A percentile compares a stretch with the other conserved stretches of the same genome.
These are phyloP conservation scores for Parnassius orleans DNA, from an alignment of 2,888 invertebrate genomes.

Conservation along the genomic window DNA sequence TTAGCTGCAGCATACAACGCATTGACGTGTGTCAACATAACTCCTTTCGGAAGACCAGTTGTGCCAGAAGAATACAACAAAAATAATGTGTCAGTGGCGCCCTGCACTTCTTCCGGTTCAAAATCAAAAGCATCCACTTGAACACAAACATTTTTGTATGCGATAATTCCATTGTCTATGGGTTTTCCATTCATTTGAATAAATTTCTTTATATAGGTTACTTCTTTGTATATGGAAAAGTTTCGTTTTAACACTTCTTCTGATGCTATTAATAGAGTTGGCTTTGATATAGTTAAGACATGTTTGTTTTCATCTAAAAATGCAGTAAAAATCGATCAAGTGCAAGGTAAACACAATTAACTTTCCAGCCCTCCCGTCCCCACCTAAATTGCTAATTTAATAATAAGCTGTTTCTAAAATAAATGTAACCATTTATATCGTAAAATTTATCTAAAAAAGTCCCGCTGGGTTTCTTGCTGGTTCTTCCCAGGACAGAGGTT, in stretches of 20 bases:
- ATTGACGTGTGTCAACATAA: slow-evolving; percentile 83
- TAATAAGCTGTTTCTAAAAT: no score
- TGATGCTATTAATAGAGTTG: slow-evolving; percentile 84
- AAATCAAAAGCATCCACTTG: slow-evolving; percentile 31
- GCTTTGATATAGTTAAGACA: slow-evolving; percentile 83
- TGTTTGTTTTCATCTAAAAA: slow-evolving; percentile 82
- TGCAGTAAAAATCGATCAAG: neutral
- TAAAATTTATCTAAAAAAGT: no score
- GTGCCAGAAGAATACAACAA: slow-evolving; percentile 85
- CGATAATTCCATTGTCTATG: slow-evolving; percentile 30
- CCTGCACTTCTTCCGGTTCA: slow-evolving; percentile 34
- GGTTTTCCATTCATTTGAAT: slow-evolving; percentile 82
- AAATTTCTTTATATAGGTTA: slow-evolving; percentile 71
- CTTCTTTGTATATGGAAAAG: slow-evolving; percentile 40
- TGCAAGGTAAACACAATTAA: neutral
- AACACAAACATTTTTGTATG: slow-evolving; percentile 70
- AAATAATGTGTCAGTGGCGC: slow-evolving; percentile 40
- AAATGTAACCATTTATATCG: no score
- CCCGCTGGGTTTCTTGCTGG: no score
- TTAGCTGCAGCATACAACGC: slow-evolving; percentile 72
- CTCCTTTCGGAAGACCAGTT: slow-evolving; percentile 90
- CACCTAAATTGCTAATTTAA: no score
- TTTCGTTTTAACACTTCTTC: slow-evolving; percentile 49
- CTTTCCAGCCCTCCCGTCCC: neutral
- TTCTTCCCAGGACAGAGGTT: no score